phyloP scores from a whole-genome alignment of 1,140 invertebrate genomes.

The Achroia grisella region DNA sequence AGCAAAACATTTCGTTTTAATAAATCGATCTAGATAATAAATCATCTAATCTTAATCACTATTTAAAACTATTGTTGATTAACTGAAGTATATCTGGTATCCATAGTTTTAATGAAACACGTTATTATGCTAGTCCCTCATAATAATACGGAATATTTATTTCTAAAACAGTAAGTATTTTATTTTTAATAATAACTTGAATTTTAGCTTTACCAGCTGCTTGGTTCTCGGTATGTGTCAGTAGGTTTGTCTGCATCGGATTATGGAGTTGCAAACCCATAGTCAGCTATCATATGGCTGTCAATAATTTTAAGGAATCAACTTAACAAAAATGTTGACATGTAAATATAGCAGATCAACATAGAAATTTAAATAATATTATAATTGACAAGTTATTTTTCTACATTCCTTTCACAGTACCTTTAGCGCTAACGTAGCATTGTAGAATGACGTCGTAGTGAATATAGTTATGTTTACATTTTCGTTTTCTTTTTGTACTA shows the following conservation, averaged over 20 bases:
- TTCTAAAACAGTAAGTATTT: no score
- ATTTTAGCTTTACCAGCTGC: constrained; percentile 6
- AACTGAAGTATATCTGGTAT: no score
- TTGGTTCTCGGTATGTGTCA: constrained; percentile 8
- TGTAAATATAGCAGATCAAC: constrained; percentile 71
- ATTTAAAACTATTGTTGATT: no score
- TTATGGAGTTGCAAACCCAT: constrained; percentile 56
- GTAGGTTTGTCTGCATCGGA: constrained; percentile 58
- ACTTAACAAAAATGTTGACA: constrained; percentile 67
- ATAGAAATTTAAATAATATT: constrained; percentile 66
- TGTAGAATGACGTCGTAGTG: constrained; percentile 41
- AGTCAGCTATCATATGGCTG: constrained; percentile 73
- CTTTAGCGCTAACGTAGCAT: constrained; percentile 56
- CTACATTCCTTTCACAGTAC: constrained; percentile 63
- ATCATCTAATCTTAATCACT: no score
- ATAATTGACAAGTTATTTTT: constrained; percentile 71
- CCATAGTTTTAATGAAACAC: no score
- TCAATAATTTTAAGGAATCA: constrained; percentile 71
- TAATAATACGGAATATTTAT: no score
- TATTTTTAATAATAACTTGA: no score
- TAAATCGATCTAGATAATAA: no score
- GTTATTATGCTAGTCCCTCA: no score
- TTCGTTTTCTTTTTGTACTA: no score
- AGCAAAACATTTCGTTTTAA: no score
- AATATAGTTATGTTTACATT: constrained; percentile 11